phyloP scores from a whole-genome alignment of 2,888 invertebrate genomes.

The Elmis aenea region DNA sequence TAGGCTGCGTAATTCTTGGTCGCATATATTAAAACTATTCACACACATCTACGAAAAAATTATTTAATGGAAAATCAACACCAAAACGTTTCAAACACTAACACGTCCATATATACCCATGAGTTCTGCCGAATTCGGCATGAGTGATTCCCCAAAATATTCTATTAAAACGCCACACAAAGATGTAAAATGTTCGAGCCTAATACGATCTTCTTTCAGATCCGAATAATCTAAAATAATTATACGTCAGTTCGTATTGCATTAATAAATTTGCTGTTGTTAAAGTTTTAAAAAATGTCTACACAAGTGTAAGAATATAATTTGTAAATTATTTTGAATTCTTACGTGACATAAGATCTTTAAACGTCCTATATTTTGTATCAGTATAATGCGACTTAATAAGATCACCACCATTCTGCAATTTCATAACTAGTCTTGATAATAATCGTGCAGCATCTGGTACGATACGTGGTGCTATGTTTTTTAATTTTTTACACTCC shows the following conservation, averaged over 20 bases:
- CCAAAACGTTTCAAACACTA: conserved; percentile 38
- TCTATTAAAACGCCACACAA: conserved; percentile 67
- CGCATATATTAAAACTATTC: conserved; percentile 84
- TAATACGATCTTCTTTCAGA: conserved; percentile 65
- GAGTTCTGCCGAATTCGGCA: conserved; percentile 73
- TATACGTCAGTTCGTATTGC: neutral
- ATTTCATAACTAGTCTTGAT: conserved; percentile 66
- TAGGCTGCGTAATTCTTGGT: conserved; percentile 76
- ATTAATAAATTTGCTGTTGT: neutral
- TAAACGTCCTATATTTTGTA: conserved; percentile 69
- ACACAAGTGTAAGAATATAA: conserved; percentile 8
- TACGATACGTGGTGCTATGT: conserved; percentile 64
- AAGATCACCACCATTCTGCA: conserved; percentile 63
- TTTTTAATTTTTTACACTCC: conserved; percentile 75
- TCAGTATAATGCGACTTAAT: conserved; percentile 65
- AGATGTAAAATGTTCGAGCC: conserved; percentile 75
- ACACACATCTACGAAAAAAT: conserved; percentile 67
- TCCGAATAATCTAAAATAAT: conserved; percentile 72
- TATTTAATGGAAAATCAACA: neutral
- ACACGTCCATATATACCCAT: conserved; percentile 85
- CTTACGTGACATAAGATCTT: conserved; percentile 89
- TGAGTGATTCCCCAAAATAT: conserved; percentile 61
- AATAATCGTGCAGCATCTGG: conserved; percentile 81
- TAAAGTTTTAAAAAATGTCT: neutral
- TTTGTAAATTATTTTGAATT: conserved; percentile 24